Conservation (phyloP, 2,797 vertebrate species). For the Peromyscus aztecus region DNA sequence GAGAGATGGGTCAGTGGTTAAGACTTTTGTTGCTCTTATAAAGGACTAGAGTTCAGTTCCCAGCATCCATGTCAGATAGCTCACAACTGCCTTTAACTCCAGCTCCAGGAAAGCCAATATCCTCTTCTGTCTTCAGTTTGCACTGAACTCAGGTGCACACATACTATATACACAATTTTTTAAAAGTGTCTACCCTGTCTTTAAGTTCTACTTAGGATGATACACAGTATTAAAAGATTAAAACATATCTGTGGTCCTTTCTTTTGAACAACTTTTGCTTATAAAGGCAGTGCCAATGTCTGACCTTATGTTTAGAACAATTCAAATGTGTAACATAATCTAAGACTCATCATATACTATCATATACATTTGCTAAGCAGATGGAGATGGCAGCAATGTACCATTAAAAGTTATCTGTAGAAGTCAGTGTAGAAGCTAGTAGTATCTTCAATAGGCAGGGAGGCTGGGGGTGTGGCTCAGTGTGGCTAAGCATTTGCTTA, state of each 20-base stretch:
- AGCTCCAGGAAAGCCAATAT: not conserved
- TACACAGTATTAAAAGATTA: not conserved
- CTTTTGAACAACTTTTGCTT: not conserved
- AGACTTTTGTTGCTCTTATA: not conserved
- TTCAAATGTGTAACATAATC: not conserved
- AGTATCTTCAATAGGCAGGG: not conserved
- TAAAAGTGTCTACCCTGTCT: not conserved
- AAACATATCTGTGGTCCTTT: not conserved
- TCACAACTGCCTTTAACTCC: not conserved
- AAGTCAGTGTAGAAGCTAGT: not conserved
- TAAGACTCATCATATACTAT: not conserved
- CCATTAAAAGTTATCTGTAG: not conserved
- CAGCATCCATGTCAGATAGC: not conserved
- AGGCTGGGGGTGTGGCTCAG: not conserved
- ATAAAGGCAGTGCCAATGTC: not conserved
- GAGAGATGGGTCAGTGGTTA: not conserved
- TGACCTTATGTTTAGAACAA: not conserved
- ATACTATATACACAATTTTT: not conserved
- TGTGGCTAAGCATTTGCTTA: not conserved
- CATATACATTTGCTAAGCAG: not conserved
- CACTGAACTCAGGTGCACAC: not conserved
- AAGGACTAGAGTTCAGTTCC: not conserved
- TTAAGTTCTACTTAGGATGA: not conserved
- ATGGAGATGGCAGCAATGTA: not conserved
- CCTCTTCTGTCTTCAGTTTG: not conserved